Evolutionary conservation across 2,113 vertebrate genomes (phyloP).

Genomic region (Anser brachyrhynchus): DNA sequence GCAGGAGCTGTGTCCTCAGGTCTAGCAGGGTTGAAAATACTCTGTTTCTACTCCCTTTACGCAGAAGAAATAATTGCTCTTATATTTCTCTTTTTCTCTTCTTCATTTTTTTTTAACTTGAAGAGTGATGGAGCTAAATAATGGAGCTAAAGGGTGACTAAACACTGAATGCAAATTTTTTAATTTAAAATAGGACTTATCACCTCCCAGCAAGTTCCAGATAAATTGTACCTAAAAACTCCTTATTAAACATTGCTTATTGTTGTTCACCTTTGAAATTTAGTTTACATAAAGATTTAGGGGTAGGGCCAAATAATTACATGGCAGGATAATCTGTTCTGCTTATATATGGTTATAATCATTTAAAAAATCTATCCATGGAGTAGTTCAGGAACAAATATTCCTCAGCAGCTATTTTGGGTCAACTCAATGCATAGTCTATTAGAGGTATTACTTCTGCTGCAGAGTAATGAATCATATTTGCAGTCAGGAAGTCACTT

Average conservation of each 20-base stretch:
- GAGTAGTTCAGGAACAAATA: slow-evolving; percentile 16
- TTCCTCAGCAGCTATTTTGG: slow-evolving; percentile 62
- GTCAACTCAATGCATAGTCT: slow-evolving; percentile 49
- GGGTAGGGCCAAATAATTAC: not conserved
- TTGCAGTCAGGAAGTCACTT: slow-evolving; percentile 51
- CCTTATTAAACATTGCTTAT: not conserved
- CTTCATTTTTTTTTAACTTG: not conserved
- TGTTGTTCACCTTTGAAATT: not conserved
- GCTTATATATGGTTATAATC: not conserved
- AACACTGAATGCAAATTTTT: not conserved
- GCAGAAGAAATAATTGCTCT: not conserved
- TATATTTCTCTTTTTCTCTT: not conserved
- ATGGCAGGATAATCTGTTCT: not conserved
- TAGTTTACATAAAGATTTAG: not conserved
- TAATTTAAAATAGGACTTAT: not conserved
- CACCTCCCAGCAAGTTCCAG: not conserved
- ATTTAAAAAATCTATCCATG: not conserved
- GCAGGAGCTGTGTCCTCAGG: not conserved
- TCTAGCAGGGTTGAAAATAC: not conserved
- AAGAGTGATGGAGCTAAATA: not conserved
- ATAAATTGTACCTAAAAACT: not conserved
- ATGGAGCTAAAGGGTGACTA: not conserved
- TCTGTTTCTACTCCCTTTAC: not conserved
- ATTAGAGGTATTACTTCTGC: slow-evolving; percentile 56
- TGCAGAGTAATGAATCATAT: slow-evolving; percentile 59